Evolutionary conservation across 2,888 invertebrate species (phyloP).

Genomic region (Leptogaster cylindrica): DNA sequence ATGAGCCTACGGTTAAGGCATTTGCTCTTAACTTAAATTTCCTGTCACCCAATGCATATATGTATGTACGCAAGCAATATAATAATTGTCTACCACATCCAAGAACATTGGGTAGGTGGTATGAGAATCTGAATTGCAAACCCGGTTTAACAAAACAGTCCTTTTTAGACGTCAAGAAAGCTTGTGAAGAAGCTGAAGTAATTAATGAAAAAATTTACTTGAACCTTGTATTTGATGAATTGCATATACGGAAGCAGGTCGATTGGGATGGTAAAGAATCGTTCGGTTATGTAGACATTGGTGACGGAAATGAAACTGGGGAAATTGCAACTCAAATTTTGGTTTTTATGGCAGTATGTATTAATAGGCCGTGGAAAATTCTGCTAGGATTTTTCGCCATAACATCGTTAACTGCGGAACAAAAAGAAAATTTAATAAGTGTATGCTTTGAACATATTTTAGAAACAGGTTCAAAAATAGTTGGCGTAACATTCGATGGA

Average conservation of each 20-base stretch:
- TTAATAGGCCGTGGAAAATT: constrained; percentile 28
- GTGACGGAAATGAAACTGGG: not conserved
- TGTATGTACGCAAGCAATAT: constrained; percentile 12
- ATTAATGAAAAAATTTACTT: constrained; percentile 1
- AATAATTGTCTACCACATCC: constrained; percentile 15
- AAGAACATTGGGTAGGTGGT: constrained; percentile 19
- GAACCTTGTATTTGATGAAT: constrained; percentile 29
- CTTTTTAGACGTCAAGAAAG: constrained; percentile 2
- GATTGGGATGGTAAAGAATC: too few species aligned
- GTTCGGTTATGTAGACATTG: too few species aligned
- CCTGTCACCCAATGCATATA: constrained; percentile 26
- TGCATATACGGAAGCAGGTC: constrained; percentile 19
- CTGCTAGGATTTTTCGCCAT: constrained; percentile 18
- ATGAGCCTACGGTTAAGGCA: not conserved
- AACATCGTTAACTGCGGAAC: not conserved
- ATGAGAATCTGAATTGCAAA: constrained; percentile 16
- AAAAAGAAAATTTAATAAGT: not conserved
- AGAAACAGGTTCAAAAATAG: constrained; percentile 3
- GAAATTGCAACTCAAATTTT: constrained; percentile 6
- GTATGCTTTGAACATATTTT: not conserved
- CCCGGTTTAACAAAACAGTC: constrained; percentile 25
- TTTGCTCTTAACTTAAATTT: constrained; percentile 38
- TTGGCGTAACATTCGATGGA: constrained; percentile 20
- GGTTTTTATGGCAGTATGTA: constrained; percentile 22
- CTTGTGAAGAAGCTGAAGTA: not conserved